Conservation (phyloP, 2,113 vertebrate species). For the Datnioides undecimradiatus region DNA sequence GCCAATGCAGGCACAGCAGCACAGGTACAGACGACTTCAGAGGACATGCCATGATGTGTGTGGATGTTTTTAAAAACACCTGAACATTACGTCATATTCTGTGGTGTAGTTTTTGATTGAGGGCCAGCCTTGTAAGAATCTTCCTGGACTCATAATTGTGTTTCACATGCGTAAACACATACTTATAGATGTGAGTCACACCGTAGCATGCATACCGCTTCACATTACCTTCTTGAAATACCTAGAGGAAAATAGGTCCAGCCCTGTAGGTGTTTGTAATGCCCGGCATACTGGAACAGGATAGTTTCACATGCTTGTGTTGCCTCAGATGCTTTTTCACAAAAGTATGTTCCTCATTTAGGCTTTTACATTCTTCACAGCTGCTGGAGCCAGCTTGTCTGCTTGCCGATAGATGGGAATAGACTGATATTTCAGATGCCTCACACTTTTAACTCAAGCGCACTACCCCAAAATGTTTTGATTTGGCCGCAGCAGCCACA, state of each 20-base stretch:
- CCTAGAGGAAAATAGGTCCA: conserved; percentile 56
- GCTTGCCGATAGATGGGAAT: conserved; percentile 13
- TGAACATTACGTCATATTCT: conserved; percentile 58
- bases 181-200: conserved; percentile 69
- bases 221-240: conserved; percentile 62
- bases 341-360: conserved; percentile 53
- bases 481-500: not conserved
- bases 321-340: conserved; percentile 39
- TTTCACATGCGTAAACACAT: conserved; percentile 78
- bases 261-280: conserved; percentile 68
- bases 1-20: conserved; percentile 87
- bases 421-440: conserved; percentile 36
- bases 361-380: conserved; percentile 45
- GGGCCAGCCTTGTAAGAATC: conserved; percentile 18
- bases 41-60: not conserved
- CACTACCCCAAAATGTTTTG: not conserved
- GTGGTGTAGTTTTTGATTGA: conserved; percentile 37
- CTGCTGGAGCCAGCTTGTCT: conserved; percentile 50
- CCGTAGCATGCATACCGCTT: conserved; percentile 22
- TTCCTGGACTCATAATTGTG: conserved; percentile 48
- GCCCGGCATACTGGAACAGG: conserved; percentile 54
- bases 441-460: conserved; percentile 3
- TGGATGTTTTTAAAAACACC: not conserved
- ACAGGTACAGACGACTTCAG: conserved; percentile 86
- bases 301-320: conserved; percentile 53